Percentiles rank a stretch among this genome's conserved stretches.
These are phyloP conservation scores for Cherax destructor DNA, from an alignment of 1,140 invertebrate species.

Conservation along the genomic window DNA sequence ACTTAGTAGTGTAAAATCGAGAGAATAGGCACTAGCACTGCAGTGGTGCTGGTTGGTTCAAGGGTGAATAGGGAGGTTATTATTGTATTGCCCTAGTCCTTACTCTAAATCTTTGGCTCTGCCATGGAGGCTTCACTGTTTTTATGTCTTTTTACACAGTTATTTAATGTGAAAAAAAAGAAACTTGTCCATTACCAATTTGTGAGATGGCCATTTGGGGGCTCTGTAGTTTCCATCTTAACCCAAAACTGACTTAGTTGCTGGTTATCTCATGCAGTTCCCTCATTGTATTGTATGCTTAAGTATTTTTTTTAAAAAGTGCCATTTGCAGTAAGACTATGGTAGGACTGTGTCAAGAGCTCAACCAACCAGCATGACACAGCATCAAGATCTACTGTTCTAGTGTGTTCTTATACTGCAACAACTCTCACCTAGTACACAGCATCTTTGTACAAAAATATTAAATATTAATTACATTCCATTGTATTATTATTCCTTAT, in stretches of 20 bases:
- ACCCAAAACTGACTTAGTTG: slow-evolving; percentile 62
- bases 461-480: slow-evolving; percentile 63
- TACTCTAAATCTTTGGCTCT: slow-evolving; percentile 65
- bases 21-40: slow-evolving; percentile 18
- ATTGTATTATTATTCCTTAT: background rate
- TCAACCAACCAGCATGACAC: slow-evolving; percentile 65
- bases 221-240: slow-evolving; percentile 55
- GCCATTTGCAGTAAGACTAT: slow-evolving; percentile 69
- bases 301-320: slow-evolving; percentile 66
- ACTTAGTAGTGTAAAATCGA: slow-evolving; percentile 42
- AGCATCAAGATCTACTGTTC: slow-evolving; percentile 67
- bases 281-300: slow-evolving; percentile 67
- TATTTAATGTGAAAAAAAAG: slow-evolving; percentile 62
- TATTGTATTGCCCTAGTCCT: slow-evolving; percentile 66
- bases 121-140: slow-evolving; percentile 68
- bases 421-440: slow-evolving; percentile 68
- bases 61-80: slow-evolving; percentile 59
- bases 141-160: slow-evolving; percentile 67
- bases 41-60: slow-evolving; percentile 51
- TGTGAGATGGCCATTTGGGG: slow-evolving; percentile 59
- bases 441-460: slow-evolving; percentile 70
- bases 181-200: slow-evolving; percentile 55
- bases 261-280: slow-evolving; percentile 64
- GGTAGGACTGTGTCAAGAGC: slow-evolving; percentile 64
- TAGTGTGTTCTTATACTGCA: slow-evolving; percentile 65